Percentiles rank a stretch among this genome's conserved stretches.
phyloP scores from a whole-genome alignment of 2,888 invertebrate species.

The Drosophila falleni region DNA sequence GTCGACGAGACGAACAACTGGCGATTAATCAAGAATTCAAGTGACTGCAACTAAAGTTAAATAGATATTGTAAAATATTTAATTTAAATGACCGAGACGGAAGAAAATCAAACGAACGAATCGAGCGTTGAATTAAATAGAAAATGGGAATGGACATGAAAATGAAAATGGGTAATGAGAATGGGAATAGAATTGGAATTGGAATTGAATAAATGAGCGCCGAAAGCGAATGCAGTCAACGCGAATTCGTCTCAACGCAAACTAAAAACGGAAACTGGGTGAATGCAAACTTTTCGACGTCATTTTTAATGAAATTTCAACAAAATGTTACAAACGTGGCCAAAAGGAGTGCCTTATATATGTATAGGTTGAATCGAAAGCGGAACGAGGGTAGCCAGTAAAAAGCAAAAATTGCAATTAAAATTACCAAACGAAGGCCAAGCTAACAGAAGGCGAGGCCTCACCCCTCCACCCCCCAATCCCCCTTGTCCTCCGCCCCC shows the following conservation, averaged over 20 bases:
- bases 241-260: conserved; percentile 34
- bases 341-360: conserved; percentile 18
- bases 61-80: conserved; percentile 70
- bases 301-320: conserved; percentile 79
- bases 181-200: conserved; percentile 7
- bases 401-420: conserved; percentile 74
- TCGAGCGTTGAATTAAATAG: conserved; percentile 42
- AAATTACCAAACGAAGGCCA: conserved; percentile 69
- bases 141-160: neutral
- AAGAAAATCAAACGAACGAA: conserved; percentile 54
- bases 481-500: neutral
- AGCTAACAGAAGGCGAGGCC: conserved; percentile 2
- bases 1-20: conserved; percentile 15
- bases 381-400: conserved; percentile 7
- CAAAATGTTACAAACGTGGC: conserved; percentile 73
- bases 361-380: neutral
- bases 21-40: conserved; percentile 78
- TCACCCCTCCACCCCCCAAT: neutral
- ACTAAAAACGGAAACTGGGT: conserved; percentile 39
- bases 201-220: conserved; percentile 49
- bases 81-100: conserved; percentile 64
- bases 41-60: conserved; percentile 73
- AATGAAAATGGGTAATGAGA: neutral
- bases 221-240: conserved; percentile 34
- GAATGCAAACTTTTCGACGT: conserved; percentile 73